A percentile compares a stretch with the other conserved stretches of the same genome.
phyloP scores from a whole-genome alignment of 2,113 vertebrate species.

The Thalassarche chlororhynchos region DNA sequence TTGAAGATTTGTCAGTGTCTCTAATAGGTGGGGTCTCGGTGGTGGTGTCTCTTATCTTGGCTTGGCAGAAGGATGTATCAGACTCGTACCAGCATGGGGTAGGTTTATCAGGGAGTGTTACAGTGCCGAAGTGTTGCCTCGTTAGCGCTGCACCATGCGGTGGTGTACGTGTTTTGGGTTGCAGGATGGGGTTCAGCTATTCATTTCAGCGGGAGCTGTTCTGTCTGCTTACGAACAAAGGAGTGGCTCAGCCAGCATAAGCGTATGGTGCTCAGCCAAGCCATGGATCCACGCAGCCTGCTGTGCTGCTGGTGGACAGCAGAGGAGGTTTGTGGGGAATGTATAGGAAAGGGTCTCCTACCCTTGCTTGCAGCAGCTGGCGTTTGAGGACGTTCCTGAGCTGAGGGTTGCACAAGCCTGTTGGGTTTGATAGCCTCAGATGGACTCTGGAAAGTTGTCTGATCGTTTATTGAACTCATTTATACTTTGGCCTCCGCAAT shows the following conservation, averaged over 20 bases:
- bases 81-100: not conserved
- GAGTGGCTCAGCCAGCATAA: not conserved
- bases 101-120: not conserved
- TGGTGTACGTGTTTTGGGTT: not conserved
- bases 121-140: not conserved
- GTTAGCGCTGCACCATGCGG: accelerated
- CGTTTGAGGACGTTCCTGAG: not conserved
- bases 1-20: not conserved
- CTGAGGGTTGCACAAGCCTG: not conserved
- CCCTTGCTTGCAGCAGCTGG: not conserved
- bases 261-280: not conserved
- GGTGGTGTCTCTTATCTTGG: not conserved
- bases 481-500: not conserved
- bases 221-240: not conserved
- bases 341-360: not conserved
- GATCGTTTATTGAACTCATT: not conserved
- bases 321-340: not conserved
- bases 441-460: not conserved
- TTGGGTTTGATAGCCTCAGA: not conserved
- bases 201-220: not conserved
- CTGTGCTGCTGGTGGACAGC: not conserved
- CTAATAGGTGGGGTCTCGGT: accelerated
- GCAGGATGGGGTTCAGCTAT: not conserved
- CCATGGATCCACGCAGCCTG: not conserved
- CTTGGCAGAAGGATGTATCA: not conserved